Conservation (phyloP, 1,140 invertebrate genomes). For the Pseudomyrmex sp. region DNA sequence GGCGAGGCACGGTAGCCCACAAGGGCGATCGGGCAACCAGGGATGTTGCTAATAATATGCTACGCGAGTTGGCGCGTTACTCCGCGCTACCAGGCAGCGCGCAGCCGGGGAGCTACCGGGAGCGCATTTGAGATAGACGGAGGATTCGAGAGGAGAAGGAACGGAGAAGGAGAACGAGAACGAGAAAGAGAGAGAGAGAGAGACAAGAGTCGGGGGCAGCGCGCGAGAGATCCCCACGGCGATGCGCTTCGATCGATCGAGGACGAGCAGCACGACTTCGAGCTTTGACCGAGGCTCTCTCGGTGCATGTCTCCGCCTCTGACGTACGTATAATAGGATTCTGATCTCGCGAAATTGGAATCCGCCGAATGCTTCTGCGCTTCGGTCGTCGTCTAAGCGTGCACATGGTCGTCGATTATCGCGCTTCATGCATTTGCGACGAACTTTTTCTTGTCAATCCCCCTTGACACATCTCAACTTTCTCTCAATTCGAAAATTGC, state of each 20-base stretch:
- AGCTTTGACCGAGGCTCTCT: conserved; percentile 65
- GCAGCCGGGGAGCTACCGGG: conserved; percentile 52
- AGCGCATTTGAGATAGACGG: conserved; percentile 42
- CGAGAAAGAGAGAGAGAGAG: background rate
- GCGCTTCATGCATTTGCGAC: background rate
- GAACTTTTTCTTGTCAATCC: background rate
- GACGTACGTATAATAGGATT: conserved; percentile 66
- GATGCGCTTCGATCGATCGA: conserved; percentile 62
- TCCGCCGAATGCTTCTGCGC: conserved; percentile 63
- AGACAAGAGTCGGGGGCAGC: background rate
- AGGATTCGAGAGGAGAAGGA: conserved; percentile 31
- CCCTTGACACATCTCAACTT: background rate
- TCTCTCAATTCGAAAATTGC: background rate
- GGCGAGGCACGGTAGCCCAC: conserved; percentile 67
- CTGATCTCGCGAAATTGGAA: conserved; percentile 68
- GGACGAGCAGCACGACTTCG: conserved; percentile 51
- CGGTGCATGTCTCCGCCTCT: conserved; percentile 63
- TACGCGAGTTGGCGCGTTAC: conserved; percentile 76
- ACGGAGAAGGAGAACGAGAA: conserved; percentile 1
- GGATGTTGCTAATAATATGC: conserved; percentile 76
- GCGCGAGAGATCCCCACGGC: conserved; percentile 46
- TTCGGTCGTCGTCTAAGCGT: conserved; percentile 21
- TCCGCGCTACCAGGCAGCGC: conserved; percentile 70
- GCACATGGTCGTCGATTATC: conserved; percentile 56
- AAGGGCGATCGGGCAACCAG: conserved; percentile 62